These are phyloP conservation scores for Pyrgus malvae DNA, from an alignment of 2,888 invertebrate genomes.

Conservation along the genomic window DNA sequence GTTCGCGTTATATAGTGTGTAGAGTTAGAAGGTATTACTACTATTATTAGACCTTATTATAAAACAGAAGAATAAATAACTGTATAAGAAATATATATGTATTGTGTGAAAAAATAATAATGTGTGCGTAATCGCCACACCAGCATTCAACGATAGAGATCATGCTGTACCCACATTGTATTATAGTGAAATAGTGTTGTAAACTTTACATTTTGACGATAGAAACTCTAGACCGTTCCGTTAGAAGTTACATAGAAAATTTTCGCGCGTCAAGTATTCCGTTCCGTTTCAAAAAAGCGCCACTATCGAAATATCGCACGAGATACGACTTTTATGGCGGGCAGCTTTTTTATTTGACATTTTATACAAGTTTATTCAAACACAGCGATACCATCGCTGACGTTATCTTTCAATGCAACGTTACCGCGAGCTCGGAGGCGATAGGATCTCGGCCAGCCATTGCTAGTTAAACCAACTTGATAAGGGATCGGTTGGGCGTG, in stretches of 20 bases:
- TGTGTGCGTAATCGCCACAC: no score
- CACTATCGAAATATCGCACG: constrained; percentile 64
- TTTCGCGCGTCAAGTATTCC: constrained; percentile 17
- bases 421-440: constrained; percentile 76
- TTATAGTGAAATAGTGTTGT: no score
- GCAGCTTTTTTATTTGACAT: constrained; percentile 80
- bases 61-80: no score
- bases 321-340: constrained; percentile 69
- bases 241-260: constrained; percentile 7
- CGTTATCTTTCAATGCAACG: constrained; percentile 82
- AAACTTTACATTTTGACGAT: no score
- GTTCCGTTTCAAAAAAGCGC: constrained; percentile 35
- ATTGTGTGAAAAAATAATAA: no score
- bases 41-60: no score
- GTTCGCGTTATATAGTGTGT: no score
- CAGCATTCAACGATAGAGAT: no score
- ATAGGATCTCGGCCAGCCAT: constrained; percentile 78
- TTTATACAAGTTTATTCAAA: constrained; percentile 82
- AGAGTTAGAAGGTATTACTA: no score
- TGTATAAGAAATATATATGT: no score
- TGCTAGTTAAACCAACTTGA: constrained; percentile 79
- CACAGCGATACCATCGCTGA: constrained; percentile 76
- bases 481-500: constrained; percentile 67
- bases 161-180: no score
- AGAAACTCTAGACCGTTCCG: no score